Evolutionary conservation across 1,140 invertebrate species (phyloP).

Genomic region (Pseudobourletiella spinata): DNA sequence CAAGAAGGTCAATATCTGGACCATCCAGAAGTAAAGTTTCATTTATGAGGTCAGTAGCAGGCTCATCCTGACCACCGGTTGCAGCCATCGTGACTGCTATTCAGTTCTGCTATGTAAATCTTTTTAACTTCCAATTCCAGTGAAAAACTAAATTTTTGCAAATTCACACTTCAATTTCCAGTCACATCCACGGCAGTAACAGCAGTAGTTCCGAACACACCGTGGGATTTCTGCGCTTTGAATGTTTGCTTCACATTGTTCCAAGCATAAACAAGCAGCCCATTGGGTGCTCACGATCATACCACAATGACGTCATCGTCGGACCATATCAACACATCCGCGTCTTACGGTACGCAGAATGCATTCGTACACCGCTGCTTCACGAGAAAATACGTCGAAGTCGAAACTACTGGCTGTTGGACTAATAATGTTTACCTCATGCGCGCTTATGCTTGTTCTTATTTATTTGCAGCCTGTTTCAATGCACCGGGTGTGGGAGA

Average conservation of each 20-base stretch:
- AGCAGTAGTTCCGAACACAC: neutral
- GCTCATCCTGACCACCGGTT: neutral
- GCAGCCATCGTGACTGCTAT: neutral
- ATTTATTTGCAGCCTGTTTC: too few species aligned
- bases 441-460: too few species aligned
- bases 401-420: too few species aligned
- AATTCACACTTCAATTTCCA: neutral
- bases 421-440: too few species aligned
- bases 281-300: neutral
- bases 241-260: too few species aligned
- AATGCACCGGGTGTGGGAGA: too few species aligned
- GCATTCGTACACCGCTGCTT: too few species aligned
- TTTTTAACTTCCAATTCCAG: neutral
- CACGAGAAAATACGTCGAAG: too few species aligned
- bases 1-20: constrained; percentile 31
- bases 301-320: neutral
- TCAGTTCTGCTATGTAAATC: neutral
- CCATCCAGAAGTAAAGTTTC: constrained; percentile 30
- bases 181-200: neutral
- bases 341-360: too few species aligned
- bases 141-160: neutral
- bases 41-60: constrained; percentile 4
- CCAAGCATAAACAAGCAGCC: neutral
- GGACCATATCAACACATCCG: too few species aligned
- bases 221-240: neutral